phyloP scores from a whole-genome alignment of 2,797 vertebrate genomes.

The Rachycentron canadum region DNA sequence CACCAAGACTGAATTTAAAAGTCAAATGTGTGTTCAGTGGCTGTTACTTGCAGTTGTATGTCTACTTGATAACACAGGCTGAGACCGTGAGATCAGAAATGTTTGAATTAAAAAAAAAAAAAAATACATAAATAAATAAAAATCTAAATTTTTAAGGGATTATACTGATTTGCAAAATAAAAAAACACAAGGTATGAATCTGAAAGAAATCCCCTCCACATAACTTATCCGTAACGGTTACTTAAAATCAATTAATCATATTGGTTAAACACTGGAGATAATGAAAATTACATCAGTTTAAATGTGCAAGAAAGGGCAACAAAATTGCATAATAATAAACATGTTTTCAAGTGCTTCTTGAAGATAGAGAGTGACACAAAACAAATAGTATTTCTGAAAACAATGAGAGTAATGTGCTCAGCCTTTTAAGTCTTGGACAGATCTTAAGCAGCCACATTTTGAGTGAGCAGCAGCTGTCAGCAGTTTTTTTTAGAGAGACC shows the following conservation, averaged over 20 bases:
- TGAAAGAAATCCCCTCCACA: neutral
- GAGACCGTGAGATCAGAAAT: neutral
- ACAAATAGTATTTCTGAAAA: neutral
- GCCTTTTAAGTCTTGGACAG: neutral
- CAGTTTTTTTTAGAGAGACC: slow-evolving; percentile 26
- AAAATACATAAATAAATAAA: neutral
- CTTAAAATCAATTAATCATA: no score
- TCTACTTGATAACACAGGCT: neutral
- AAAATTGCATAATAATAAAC: no score
- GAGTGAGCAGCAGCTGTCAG: slow-evolving; percentile 22
- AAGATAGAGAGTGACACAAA: no score
- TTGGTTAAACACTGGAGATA: neutral
- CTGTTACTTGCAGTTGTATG: neutral
- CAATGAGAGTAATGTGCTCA: no score
- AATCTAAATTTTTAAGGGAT: no score
- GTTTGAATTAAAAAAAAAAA: neutral
- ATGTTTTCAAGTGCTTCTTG: no score
- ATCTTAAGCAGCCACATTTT: slow-evolving; percentile 8
- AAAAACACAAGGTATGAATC: slow-evolving; percentile 5
- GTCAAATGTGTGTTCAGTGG: neutral
- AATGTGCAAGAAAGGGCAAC: no score
- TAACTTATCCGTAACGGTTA: neutral
- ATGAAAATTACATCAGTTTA: no score
- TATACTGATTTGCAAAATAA: slow-evolving; percentile 2
- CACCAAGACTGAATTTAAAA: neutral